These are phyloP conservation scores for Autographa pulchrina DNA, from an alignment of 2,888 invertebrate species.

Conservation along the genomic window DNA sequence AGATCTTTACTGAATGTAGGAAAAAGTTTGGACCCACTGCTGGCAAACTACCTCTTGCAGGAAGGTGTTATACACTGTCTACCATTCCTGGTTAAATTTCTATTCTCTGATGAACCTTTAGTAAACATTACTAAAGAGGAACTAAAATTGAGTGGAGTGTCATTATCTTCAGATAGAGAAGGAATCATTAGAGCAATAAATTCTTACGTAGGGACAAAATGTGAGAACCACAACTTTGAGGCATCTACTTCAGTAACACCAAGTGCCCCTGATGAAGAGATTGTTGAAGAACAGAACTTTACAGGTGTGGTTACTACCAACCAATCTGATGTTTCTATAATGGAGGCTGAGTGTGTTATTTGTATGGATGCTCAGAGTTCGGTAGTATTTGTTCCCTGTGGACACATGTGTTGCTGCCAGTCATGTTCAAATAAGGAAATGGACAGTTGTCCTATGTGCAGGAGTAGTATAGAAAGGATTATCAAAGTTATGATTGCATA, in stretches of 20 bases:
- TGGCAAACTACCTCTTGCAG: conserved; percentile 92
- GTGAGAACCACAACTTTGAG: conserved; percentile 68
- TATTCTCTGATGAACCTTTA: conserved; percentile 87
- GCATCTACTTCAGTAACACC: conserved; percentile 60
- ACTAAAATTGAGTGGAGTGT: conserved; percentile 90
- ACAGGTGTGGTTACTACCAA: conserved; percentile 75
- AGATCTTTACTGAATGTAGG: conserved; percentile 90
- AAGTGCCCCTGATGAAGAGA: conserved; percentile 68
- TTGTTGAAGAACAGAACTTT: conserved; percentile 68
- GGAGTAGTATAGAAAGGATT: conserved; percentile 91
- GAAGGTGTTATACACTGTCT: conserved; percentile 93
- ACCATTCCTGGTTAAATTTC: conserved; percentile 92
- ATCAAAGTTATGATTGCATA: conserved; percentile 91
- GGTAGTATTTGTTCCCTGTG: conserved; percentile 95
- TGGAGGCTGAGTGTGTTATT: conserved; percentile 93
- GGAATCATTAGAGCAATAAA: conserved; percentile 91
- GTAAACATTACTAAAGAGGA: conserved; percentile 88
- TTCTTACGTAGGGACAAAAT: conserved; percentile 86
- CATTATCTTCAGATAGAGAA: conserved; percentile 88
- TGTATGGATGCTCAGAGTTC: conserved; percentile 93
- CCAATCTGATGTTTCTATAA: conserved; percentile 70
- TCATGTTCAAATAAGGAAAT: conserved; percentile 91
- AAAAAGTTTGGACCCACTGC: conserved; percentile 90
- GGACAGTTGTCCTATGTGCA: conserved; percentile 94
- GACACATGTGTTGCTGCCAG: conserved; percentile 95